phyloP scores from a whole-genome alignment of 2,888 invertebrate species.

The Drosophila suboccidentalis region DNA sequence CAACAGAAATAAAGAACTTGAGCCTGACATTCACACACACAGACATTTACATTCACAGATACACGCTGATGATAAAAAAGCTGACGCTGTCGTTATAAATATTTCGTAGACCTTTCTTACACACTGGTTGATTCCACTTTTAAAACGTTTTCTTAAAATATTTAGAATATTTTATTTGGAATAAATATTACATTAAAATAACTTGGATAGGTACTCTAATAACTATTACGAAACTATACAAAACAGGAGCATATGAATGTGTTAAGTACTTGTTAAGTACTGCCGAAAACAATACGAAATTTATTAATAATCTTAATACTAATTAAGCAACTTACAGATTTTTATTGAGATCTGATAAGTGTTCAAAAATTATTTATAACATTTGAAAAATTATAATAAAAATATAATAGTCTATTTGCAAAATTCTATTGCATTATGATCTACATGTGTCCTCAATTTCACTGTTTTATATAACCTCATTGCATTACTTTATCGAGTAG shows the following conservation, averaged over 20 bases:
- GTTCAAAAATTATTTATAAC: too few relatives aligned
- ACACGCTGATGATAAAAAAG: slow-evolving; percentile 50
- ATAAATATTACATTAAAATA: too few relatives aligned
- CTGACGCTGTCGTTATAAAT: slow-evolving; percentile 48
- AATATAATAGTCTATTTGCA: too few relatives aligned
- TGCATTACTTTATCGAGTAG: background rate
- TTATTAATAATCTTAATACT: too few relatives aligned
- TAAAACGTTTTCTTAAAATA: background rate
- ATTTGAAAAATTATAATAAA: too few relatives aligned
- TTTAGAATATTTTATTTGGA: background rate
- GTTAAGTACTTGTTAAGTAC: too few relatives aligned
- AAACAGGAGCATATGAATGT: too few relatives aligned
- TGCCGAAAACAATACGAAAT: too few relatives aligned
- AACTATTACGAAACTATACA: too few relatives aligned
- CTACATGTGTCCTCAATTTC: background rate
- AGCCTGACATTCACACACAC: slow-evolving; percentile 6
- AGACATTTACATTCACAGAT: background rate
- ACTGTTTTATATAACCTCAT: background rate
- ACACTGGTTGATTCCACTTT: slow-evolving; percentile 4
- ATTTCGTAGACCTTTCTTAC: slow-evolving; percentile 38
- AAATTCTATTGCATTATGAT: background rate
- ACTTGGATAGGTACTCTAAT: too few relatives aligned
- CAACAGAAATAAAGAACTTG: slow-evolving; percentile 26
- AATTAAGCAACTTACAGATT: too few relatives aligned
- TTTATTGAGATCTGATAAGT: too few relatives aligned